Conservation (phyloP, 2,888 invertebrate species). For the Pristionchus entomophagus region DNA sequence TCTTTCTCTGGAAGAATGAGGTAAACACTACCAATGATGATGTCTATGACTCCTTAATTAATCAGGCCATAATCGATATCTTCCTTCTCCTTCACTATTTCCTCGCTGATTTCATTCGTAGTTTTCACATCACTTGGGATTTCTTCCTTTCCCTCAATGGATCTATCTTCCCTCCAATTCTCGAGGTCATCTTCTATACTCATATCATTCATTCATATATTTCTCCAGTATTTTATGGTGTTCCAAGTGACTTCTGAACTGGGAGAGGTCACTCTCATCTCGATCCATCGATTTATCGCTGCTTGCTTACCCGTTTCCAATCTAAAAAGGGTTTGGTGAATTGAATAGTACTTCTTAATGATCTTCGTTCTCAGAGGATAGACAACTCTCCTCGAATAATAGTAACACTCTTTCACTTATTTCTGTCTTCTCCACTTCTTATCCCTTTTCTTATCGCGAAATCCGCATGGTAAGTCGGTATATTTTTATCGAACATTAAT, state of each 20-base stretch:
- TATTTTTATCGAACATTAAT: background rate
- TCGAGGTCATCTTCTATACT: background rate
- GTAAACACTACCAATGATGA: background rate
- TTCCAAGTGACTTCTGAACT: background rate
- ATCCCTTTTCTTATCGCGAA: background rate
- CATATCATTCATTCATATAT: background rate
- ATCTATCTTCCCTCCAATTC: background rate
- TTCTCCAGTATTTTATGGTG: background rate
- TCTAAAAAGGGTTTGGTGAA: background rate
- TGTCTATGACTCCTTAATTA: background rate
- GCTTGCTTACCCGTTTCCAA: background rate
- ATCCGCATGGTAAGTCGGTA: background rate
- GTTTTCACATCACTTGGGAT: background rate
- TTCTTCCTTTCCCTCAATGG: constrained; percentile 1
- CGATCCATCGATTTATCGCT: background rate
- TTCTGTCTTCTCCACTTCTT: background rate
- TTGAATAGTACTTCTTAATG: too few species aligned
- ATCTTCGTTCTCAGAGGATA: background rate
- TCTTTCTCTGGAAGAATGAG: background rate
- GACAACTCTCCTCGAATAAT: background rate
- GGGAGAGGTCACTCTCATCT: background rate
- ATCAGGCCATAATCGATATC: background rate
- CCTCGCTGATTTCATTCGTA: background rate
- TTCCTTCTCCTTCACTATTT: background rate
- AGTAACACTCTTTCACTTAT: background rate